Evolutionary conservation across 2,797 vertebrate genomes (phyloP).

Genomic region (Sylvilagus floridanus): DNA sequence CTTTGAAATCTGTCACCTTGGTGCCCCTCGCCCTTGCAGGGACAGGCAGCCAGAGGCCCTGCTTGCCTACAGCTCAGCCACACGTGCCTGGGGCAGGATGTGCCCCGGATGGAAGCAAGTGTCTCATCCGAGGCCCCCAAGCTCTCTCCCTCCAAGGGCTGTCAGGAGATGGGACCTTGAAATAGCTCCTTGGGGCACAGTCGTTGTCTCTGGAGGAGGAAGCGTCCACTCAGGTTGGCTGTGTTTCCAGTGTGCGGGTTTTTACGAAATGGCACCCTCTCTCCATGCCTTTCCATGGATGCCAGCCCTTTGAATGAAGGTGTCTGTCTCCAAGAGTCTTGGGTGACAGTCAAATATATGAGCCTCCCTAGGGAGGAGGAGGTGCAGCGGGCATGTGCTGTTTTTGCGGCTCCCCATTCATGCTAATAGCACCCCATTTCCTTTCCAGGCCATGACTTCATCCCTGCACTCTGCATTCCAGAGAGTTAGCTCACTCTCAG

Average conservation of each 20-base stretch:
- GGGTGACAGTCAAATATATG: conserved; percentile 70
- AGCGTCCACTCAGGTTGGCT: background rate
- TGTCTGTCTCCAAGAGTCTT: conserved; percentile 68
- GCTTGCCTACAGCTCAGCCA: background rate
- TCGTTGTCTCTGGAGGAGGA: background rate
- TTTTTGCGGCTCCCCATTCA: conserved; percentile 78
- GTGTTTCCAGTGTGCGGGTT: background rate
- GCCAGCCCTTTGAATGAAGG: conserved; percentile 32
- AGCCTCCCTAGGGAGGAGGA: conserved; percentile 43
- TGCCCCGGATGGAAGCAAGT: background rate
- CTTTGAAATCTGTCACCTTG: conserved; percentile 42
- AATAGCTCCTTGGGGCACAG: background rate
- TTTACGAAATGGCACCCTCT: background rate
- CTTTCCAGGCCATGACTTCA: conserved; percentile 83
- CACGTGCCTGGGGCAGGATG: background rate
- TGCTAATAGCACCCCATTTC: conserved; percentile 79
- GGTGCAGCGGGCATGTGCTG: conserved; percentile 66
- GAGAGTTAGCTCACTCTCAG: conserved; percentile 75
- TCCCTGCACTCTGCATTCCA: conserved; percentile 75
- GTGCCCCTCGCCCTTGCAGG: background rate
- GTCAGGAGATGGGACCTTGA: background rate
- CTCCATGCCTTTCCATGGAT: background rate
- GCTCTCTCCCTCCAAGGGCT: background rate
- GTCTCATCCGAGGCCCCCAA: too few relatives aligned
- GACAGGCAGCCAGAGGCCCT: background rate